Evolutionary conservation across 2,888 invertebrate genomes (phyloP), one percentile per base, ranked within the genome.

Genomic region (Dorcus hopei): DNA sequence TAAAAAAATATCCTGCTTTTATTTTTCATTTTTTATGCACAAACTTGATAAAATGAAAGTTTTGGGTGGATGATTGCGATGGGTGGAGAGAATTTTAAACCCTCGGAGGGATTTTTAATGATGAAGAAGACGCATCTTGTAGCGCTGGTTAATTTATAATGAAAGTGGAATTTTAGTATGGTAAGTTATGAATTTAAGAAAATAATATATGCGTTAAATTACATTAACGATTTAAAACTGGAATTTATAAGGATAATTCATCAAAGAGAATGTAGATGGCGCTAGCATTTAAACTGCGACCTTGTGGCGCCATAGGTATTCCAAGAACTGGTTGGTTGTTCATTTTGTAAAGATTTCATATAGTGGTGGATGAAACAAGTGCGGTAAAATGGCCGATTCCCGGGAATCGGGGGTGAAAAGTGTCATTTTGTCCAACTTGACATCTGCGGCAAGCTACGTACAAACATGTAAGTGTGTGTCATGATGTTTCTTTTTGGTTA

Each of bases 401-500:
- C 66, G 65, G 47, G 69, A 72, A 67, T 70, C 71, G 69, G 72
- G 66, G 52, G 67, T 70, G 67, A 68, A 70, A 66, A 69, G 69
- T 68, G 69, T 70, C 19, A 60, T 69, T 65, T 67, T 68, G 53
- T 64, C 72, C 39, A 70, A 72, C 61, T 62, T 70, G 57, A 66
- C 69, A 53, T 66, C 69, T n/a, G 71, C 72, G 11, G 67, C 70
- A 41, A 72, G 72, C 66, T 72, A 72, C 68, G 65, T 72, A 57
- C 74, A 74, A 71, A 68, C 69, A 69, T 65, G 75, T 75, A 71
- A 73, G 74, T 72, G 16, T 7, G 74, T 72, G 16, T 7, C 26
- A 33, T 19, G 14, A 26, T 19, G 33, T 38, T 38, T 23, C 45
- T 45, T 49, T 16, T 49, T 49, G 49, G 38, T 49, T 49, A 33